These are phyloP conservation scores for Chamaetylas fuelleborni DNA, from an alignment of 2,113 vertebrate genomes.

Conservation along the genomic window DNA sequence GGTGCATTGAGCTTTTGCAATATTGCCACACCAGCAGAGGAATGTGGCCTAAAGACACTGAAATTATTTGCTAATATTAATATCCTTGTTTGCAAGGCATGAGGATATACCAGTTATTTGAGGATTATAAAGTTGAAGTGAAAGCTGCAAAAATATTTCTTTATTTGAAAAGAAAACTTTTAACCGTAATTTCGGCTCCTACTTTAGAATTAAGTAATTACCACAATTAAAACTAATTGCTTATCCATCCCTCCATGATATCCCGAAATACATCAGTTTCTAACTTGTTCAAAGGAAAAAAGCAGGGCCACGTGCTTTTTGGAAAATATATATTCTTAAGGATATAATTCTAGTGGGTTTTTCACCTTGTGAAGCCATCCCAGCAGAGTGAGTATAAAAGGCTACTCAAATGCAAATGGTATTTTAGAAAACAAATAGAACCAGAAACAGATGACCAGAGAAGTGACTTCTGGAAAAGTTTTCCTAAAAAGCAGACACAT, in stretches of 20 bases:
- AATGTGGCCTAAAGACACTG: neutral
- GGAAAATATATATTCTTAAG: neutral
- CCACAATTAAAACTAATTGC: neutral
- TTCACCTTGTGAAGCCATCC: neutral
- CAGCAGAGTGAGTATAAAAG: neutral
- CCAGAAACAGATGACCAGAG: neutral
- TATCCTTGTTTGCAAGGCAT: neutral
- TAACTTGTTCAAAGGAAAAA: neutral
- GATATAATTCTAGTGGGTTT: neutral
- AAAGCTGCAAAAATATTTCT: neutral
- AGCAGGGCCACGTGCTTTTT: neutral
- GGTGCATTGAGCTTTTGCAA: neutral
- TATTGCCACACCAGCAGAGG: neutral
- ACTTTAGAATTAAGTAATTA: neutral
- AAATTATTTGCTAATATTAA: neutral
- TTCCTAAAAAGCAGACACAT: neutral
- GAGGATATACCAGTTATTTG: neutral
- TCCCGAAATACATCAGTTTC: neutral
- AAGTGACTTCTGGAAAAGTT: neutral
- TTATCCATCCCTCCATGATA: neutral
- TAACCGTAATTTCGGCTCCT: neutral
- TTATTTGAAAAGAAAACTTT: neutral
- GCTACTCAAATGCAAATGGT: neutral
- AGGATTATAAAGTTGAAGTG: neutral
- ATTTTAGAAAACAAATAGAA: neutral